Evolutionary conservation across 2,113 vertebrate species (phyloP), one percentile per base, ranked within the genome.

Genomic region (Eidolon helvum): DNA sequence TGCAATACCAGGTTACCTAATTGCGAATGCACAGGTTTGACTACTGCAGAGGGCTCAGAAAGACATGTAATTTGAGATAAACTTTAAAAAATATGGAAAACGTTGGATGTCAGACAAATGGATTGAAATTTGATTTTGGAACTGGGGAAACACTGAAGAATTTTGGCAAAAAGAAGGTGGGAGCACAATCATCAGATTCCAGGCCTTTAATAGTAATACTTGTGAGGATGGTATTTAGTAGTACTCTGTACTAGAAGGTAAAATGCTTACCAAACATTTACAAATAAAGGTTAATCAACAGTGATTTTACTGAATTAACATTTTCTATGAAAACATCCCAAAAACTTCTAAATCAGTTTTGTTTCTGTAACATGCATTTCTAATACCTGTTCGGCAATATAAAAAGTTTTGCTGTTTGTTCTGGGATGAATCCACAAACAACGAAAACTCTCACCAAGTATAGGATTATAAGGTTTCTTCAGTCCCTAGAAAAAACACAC

Each of bases 391-490:
- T 99, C 99, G 38, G 99, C 99, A 66, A 99, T 99, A 98, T 99
- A 99, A 97, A 99, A 99, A 19, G 99, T 99, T 98, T 99, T 99
- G 99, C 99, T 99, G 98, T 98, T 99, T 6, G 99, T 99, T 95
- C 98, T 99, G 83, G 99, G 99, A 98, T 99, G 99, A 98, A 99
- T 99, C 99, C 99, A 99, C 98, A 99, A 98, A 97, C 99, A 99
- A 94, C 99, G 99, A 95, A 99, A 99, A 22, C 98, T 99, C 98
- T 99, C 99, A 82, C 99, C 99, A 59, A 99, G 99, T 77, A 99
- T 99, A 88, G 99, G 99, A 98, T 99, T 99, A 96, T 99, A 99
- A 2, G 99, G 99, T 98, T 99, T 99, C 98, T 99, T 99, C 85
- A 99, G 98, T 77, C 99, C 99, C 99, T 99, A 98, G 43, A 79